Evolutionary conservation across 2,797 vertebrate species (phyloP).

Genomic region (Jordanella pulchra): DNA sequence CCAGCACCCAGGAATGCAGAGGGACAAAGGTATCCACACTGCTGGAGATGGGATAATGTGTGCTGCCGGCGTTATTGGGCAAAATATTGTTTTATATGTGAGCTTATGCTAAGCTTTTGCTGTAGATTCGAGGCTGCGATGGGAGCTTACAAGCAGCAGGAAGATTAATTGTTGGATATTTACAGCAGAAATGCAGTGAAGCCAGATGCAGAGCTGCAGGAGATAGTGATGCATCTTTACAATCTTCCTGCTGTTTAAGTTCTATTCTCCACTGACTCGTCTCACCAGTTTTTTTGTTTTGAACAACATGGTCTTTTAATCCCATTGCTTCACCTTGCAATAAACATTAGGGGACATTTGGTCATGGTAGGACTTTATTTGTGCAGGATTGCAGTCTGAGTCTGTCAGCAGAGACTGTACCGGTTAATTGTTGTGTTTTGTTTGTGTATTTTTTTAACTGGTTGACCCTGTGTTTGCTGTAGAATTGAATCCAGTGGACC

Average conservation of each 20-base stretch:
- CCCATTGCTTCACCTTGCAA: conserved; percentile 7
- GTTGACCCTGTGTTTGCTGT: conserved; percentile 34
- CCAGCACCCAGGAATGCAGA: conserved; percentile 73
- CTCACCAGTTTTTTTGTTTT: conserved; percentile 19
- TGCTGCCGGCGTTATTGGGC: conserved; percentile 17
- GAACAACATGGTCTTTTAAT: not conserved
- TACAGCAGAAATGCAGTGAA: conserved; percentile 16
- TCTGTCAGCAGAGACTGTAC: conserved; percentile 2
- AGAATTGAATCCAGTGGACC: conserved; percentile 51
- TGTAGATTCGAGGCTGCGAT: conserved; percentile 12
- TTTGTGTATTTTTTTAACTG: conserved; percentile 22
- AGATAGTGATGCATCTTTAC: conserved; percentile 16
- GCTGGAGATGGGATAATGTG: conserved; percentile 35
- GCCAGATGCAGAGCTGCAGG: conserved; percentile 9
- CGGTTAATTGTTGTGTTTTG: not conserved
- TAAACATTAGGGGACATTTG: not conserved
- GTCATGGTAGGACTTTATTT: not conserved
- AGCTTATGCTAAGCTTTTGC: conserved; percentile 16
- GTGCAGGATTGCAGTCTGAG: not conserved
- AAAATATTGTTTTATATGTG: conserved; percentile 42
- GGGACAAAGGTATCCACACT: conserved; percentile 76
- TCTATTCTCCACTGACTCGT: not conserved
- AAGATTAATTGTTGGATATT: conserved; percentile 38
- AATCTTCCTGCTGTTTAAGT: not conserved
- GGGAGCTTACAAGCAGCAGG: conserved; percentile 11